phyloP scores from a whole-genome alignment of 1,140 invertebrate species.

The Magallana angulata region DNA sequence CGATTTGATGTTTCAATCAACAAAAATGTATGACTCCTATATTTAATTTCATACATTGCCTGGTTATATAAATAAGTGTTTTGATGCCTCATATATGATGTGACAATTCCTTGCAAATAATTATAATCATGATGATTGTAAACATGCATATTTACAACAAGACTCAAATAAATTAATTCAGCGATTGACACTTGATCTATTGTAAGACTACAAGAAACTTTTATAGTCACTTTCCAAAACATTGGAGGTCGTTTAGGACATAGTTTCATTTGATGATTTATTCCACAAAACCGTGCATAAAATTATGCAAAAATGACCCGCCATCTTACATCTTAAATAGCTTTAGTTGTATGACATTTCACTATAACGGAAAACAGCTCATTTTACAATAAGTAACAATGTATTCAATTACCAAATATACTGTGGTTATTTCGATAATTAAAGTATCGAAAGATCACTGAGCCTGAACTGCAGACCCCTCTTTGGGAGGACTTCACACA shows the following conservation, averaged over 20 bases:
- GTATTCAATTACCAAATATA: neutral
- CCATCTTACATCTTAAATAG: conserved; percentile 9
- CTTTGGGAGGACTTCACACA: conserved; percentile 57
- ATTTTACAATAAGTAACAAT: neutral
- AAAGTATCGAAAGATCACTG: conserved; percentile 30
- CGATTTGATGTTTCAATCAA: no score
- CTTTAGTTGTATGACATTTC: neutral
- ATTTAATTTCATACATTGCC: no score
- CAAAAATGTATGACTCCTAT: no score
- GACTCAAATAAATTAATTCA: no score
- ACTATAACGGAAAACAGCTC: neutral
- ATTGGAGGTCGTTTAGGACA: no score
- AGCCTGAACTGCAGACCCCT: conserved; percentile 33
- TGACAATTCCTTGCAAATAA: no score
- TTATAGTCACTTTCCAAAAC: neutral
- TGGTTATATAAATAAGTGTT: no score
- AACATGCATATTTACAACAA: no score
- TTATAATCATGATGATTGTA: no score
- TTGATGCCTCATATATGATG: no score
- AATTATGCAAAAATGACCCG: conserved; percentile 30
- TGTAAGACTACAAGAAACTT: no score
- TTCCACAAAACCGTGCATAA: conserved; percentile 9
- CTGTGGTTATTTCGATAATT: conserved; percentile 5
- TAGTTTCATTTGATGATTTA: neutral
- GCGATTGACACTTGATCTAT: no score